phyloP scores from a whole-genome alignment of 2,113 vertebrate species.

The Mormyrus lacerda region DNA sequence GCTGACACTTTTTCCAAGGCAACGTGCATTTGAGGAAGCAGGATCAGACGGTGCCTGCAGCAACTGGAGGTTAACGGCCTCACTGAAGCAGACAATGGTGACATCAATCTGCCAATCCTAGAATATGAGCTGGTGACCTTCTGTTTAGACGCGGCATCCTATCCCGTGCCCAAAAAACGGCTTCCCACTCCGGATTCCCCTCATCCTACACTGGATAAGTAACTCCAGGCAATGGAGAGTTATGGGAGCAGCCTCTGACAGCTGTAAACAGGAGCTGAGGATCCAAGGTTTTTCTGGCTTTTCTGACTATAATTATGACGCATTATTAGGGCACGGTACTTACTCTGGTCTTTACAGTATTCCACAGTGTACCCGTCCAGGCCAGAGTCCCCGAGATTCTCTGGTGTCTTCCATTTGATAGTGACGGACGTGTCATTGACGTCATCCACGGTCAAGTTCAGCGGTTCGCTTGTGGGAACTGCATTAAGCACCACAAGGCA shows the following conservation, averaged over 20 bases:
- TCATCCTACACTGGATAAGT: neutral
- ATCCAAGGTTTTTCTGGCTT: neutral
- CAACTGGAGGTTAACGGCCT: neutral
- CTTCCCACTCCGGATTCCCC: neutral
- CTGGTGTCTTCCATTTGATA: constrained; percentile 73
- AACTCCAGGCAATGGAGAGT: neutral
- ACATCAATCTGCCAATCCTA: neutral
- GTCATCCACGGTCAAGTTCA: constrained; percentile 67
- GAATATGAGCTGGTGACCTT: neutral
- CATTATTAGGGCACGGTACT: constrained; percentile 35
- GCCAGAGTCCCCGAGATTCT: constrained; percentile 55
- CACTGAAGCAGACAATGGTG: neutral
- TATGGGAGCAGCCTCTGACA: neutral
- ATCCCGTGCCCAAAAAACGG: neutral
- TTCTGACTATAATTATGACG: neutral
- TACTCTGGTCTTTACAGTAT: constrained; percentile 79
- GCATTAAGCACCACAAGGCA: constrained; percentile 14
- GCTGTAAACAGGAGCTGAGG: neutral
- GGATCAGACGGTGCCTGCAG: neutral
- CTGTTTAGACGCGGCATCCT: neutral
- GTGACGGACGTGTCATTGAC: constrained; percentile 70
- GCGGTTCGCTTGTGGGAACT: constrained; percentile 72
- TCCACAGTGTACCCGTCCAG: constrained; percentile 79
- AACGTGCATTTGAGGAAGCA: neutral
- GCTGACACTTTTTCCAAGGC: neutral